Conservation (phyloP, 2,888 invertebrate species). For the Chrysolina haemoptera region DNA sequence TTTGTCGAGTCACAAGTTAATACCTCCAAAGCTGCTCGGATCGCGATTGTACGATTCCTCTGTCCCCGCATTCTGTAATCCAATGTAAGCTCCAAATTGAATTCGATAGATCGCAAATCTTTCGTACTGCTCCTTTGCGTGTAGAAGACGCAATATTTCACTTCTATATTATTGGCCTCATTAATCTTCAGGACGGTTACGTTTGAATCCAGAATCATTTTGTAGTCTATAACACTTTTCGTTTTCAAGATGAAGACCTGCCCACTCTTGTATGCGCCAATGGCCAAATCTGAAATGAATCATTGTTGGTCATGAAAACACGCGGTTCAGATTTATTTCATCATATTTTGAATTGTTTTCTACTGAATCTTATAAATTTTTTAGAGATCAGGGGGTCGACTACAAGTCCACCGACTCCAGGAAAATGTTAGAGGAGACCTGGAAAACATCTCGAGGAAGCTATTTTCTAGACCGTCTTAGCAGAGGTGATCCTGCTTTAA, state of each 20-base stretch:
- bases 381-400: no score
- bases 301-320: neutral
- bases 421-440: no score
- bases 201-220: conserved; percentile 42
- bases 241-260: conserved; percentile 72
- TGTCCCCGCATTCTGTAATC: conserved; percentile 45
- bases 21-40: conserved; percentile 20
- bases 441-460: no score
- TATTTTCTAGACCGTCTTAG: no score
- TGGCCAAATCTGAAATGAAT: conserved; percentile 71
- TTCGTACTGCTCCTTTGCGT: conserved; percentile 43
- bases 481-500: no score
- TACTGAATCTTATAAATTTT: no score
- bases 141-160: conserved; percentile 48
- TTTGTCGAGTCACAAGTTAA: conserved; percentile 26
- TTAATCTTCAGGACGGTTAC: conserved; percentile 26
- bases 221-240: conserved; percentile 63
- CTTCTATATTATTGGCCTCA: conserved; percentile 7
- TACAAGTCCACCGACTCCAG: no score
- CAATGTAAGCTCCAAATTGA: conserved; percentile 35
- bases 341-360: no score
- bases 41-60: conserved; percentile 22
- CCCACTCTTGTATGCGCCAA: conserved; percentile 75
- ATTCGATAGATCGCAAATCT: conserved; percentile 31
- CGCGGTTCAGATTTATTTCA: no score